phyloP scores from a whole-genome alignment of 1,140 invertebrate species.

The Capitella teleta region DNA sequence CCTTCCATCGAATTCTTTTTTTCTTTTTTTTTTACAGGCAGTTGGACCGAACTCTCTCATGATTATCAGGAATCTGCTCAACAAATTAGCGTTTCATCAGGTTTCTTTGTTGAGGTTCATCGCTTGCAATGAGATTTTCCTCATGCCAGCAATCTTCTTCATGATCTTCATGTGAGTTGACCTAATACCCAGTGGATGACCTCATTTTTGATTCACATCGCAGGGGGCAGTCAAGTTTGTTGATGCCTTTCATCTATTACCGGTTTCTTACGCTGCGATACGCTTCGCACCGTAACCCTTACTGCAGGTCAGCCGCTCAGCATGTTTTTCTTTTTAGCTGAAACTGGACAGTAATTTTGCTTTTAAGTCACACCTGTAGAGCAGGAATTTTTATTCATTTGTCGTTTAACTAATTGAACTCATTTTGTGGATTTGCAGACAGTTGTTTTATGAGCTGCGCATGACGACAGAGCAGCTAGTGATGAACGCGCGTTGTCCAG shows the following conservation, averaged over 20 bases:
- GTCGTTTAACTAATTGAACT: constrained; percentile 1
- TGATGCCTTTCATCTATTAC: constrained; percentile 89
- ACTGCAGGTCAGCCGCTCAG: constrained; percentile 50
- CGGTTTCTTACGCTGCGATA: constrained; percentile 83
- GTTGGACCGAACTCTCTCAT: constrained; percentile 77
- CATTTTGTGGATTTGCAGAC: constrained; percentile 44
- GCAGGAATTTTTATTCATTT: neutral
- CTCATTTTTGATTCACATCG: constrained; percentile 17
- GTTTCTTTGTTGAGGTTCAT: constrained; percentile 73
- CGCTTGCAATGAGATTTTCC: constrained; percentile 78
- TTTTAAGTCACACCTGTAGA: neutral
- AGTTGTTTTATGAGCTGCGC: constrained; percentile 70
- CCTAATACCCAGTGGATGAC: neutral
- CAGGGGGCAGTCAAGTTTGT: constrained; percentile 70
- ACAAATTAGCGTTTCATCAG: constrained; percentile 74
- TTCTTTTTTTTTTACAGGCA: constrained; percentile 48
- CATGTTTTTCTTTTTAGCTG: neutral
- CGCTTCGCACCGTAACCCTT: constrained; percentile 83
- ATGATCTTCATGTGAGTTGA: constrained; percentile 73
- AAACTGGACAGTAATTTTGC: neutral
- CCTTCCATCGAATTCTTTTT: too few species aligned
- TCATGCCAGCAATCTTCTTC: constrained; percentile 74
- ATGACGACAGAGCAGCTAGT: constrained; percentile 52
- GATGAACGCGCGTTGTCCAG: too few species aligned
- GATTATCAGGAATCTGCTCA: constrained; percentile 72